Evolutionary conservation across 2,113 vertebrate genomes (phyloP).

Genomic region (Ailurus styani): DNA sequence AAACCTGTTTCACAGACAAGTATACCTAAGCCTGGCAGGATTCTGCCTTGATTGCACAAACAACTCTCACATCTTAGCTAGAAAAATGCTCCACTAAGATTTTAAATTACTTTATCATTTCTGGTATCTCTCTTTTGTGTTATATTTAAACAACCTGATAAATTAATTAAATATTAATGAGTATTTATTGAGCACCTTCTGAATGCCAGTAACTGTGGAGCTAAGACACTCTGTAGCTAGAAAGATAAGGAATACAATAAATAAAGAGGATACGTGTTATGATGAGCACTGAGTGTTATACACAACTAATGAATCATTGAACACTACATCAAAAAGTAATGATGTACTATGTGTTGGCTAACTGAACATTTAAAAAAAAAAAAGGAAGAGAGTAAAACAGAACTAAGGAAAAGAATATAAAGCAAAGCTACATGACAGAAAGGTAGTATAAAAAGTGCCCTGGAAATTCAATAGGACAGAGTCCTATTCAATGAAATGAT

Average conservation of each 20-base stretch:
- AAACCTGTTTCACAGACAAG: neutral
- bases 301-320: too few relatives aligned
- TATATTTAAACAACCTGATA: neutral
- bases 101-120: neutral
- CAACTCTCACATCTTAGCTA: neutral
- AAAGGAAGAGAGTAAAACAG: neutral
- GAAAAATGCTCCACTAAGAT: neutral
- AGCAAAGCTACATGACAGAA: neutral
- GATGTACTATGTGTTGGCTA: too few relatives aligned
- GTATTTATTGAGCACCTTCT: neutral
- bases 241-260: neutral
- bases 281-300: too few relatives aligned
- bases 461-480: neutral
- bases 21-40: neutral
- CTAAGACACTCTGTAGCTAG: neutral
- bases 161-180: constrained; percentile 19
- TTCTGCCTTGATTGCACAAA: neutral
- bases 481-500: neutral
- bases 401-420: neutral
- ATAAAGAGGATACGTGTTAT: too few relatives aligned
- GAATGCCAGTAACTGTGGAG: neutral
- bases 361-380: too few relatives aligned
- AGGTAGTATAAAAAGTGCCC: neutral
- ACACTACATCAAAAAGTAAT: too few relatives aligned
- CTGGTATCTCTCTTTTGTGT: neutral